Evolutionary conservation across 1,140 invertebrate species (phyloP).

Genomic region (Plectrocnemia conspersa): DNA sequence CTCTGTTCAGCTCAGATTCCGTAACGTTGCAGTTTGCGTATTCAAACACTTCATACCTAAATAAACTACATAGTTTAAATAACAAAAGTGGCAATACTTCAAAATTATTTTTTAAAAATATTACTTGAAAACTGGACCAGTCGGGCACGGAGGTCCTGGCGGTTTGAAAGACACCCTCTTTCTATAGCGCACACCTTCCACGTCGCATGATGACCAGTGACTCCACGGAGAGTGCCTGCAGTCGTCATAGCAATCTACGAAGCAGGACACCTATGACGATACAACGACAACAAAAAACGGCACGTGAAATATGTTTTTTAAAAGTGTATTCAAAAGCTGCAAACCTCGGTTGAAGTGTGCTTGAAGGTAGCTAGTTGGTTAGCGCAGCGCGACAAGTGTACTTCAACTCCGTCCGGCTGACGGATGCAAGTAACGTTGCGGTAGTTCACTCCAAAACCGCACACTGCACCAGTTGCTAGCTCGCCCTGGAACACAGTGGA

Average conservation of each 20-base stretch:
- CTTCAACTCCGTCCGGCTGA: conserved; percentile 38
- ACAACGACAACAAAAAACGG: background rate
- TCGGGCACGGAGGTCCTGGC: conserved; percentile 28
- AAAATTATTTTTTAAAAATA: conserved; percentile 1
- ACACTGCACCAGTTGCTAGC: conserved; percentile 38
- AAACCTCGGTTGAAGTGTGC: conserved; percentile 34
- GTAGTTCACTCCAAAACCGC: conserved; percentile 45
- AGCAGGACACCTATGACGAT: conserved; percentile 42
- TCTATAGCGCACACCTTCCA: conserved; percentile 34
- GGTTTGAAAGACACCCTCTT: conserved; percentile 30
- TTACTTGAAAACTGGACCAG: conserved; percentile 18
- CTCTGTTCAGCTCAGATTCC: conserved; percentile 26
- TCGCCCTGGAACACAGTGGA: conserved; percentile 7
- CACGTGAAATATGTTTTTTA: no score
- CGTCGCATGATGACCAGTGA: conserved; percentile 52
- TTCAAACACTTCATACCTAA: conserved; percentile 33
- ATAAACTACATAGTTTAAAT: conserved; percentile 1
- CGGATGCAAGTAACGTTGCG: conserved; percentile 46
- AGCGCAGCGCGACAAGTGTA: conserved; percentile 38
- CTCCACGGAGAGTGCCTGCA: conserved; percentile 56
- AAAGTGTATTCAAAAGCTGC: no score
- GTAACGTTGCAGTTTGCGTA: conserved; percentile 32
- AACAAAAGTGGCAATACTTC: background rate
- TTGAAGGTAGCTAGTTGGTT: conserved; percentile 30
- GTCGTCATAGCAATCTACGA: conserved; percentile 53